Conservation (phyloP, 2,888 invertebrate species). For the Neuroscelio doddi region DNA sequence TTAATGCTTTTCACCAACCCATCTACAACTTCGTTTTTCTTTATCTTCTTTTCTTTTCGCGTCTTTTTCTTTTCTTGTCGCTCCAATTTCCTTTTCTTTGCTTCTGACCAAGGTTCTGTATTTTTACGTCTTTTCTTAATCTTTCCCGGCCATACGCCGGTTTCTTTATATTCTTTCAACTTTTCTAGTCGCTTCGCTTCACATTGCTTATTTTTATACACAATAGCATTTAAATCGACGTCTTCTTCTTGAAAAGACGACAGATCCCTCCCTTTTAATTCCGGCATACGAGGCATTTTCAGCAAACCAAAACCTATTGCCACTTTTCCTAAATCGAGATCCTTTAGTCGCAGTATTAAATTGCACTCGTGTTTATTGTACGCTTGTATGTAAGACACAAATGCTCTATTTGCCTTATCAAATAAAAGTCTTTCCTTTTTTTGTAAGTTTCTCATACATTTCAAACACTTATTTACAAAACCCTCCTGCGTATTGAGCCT, state of each 20-base stretch:
- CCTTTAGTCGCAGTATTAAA: conserved; percentile 89
- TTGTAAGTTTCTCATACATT: conserved; percentile 79
- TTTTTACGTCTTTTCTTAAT: conserved; percentile 76
- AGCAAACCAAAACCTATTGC: conserved; percentile 93
- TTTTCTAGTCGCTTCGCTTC: conserved; percentile 84
- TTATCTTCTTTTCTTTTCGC: conserved; percentile 76
- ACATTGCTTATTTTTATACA: conserved; percentile 85
- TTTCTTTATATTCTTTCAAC: conserved; percentile 80
- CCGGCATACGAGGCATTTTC: conserved; percentile 95
- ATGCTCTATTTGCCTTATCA: conserved; percentile 92
- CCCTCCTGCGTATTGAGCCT: conserved; percentile 68
- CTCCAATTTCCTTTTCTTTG: conserved; percentile 81
- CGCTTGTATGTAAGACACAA: conserved; percentile 94
- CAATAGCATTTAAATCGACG: conserved; percentile 83
- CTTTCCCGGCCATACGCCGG: conserved; percentile 83
- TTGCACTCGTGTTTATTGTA: conserved; percentile 97
- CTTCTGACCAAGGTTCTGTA: conserved; percentile 84
- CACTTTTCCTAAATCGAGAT: conserved; percentile 87
- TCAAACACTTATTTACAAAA: conserved; percentile 72
- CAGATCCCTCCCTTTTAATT: conserved; percentile 81
- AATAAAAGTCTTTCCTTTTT: conserved; percentile 82
- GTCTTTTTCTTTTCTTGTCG: conserved; percentile 77
- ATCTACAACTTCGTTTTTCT: conserved; percentile 71
- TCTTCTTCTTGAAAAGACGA: conserved; percentile 75
- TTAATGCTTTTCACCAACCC: conserved; percentile 61